These are phyloP conservation scores for Allolobophora icterica DNA, from an alignment of 2,888 invertebrate species.

Conservation along the genomic window DNA sequence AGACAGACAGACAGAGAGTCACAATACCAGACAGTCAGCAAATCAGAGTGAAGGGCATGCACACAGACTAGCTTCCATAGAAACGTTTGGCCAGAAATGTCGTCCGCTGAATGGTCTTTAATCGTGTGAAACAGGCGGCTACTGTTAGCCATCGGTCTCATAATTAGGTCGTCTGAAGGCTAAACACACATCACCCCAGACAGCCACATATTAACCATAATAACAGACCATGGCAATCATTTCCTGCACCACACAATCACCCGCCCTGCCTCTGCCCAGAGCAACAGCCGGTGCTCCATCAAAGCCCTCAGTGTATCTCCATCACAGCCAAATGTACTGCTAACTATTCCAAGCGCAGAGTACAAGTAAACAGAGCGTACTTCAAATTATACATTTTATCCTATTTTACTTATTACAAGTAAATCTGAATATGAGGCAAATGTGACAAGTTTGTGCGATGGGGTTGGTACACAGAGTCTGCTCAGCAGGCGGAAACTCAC, in stretches of 20 bases:
- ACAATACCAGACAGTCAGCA: too few relatives aligned
- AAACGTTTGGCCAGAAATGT: background rate
- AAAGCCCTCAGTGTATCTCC: background rate
- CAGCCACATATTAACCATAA: background rate
- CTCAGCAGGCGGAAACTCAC: too few relatives aligned
- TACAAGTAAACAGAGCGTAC: too few relatives aligned
- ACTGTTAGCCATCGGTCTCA: background rate
- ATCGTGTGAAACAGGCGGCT: background rate
- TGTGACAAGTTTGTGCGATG: too few relatives aligned
- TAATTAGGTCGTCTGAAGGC: background rate
- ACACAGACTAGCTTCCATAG: background rate
- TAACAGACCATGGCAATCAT: background rate
- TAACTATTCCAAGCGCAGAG: too few relatives aligned
- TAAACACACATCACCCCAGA: slow-evolving; percentile 14
- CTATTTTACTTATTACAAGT: too few relatives aligned
- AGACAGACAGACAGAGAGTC: background rate
- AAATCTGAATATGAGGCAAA: too few relatives aligned
- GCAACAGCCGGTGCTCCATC: background rate
- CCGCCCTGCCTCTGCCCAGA: background rate
- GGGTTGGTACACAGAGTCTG: too few relatives aligned
- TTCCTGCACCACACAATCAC: background rate
- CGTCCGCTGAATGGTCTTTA: background rate
- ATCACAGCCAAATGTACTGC: background rate
- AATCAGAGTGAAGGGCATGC: background rate
- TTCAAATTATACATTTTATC: too few relatives aligned